Percentiles rank a stretch among this genome's conserved stretches.
Conservation (phyloP, 1,140 invertebrate species). For the Pararge aegeria region DNA sequence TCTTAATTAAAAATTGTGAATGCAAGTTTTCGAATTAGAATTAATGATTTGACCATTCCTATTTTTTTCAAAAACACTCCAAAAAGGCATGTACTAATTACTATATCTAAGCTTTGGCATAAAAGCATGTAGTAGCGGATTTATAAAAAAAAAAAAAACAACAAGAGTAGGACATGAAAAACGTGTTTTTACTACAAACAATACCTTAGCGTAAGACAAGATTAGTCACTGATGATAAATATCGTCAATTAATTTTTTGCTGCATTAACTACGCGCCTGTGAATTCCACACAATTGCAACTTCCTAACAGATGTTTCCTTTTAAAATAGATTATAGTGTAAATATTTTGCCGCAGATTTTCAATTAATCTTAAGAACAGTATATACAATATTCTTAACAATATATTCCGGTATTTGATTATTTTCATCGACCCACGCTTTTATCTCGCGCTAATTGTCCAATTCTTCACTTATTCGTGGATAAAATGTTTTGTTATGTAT, state of each 20-base stretch:
- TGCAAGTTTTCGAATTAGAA: too few relatives aligned
- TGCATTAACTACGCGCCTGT: slow-evolving; percentile 23
- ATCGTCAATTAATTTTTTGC: slow-evolving; percentile 36
- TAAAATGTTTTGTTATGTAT: not conserved
- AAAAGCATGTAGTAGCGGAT: slow-evolving; percentile 3
- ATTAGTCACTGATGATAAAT: slow-evolving; percentile 38
- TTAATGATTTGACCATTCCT: too few relatives aligned
- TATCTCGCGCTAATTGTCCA: not conserved
- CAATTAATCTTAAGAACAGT: not conserved
- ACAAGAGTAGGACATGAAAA: slow-evolving; percentile 1
- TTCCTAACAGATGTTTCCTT: slow-evolving; percentile 18
- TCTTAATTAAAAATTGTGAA: too few relatives aligned
- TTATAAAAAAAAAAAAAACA: slow-evolving; percentile 1
- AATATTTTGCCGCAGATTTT: slow-evolving; percentile 8
- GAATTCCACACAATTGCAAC: slow-evolving; percentile 30
- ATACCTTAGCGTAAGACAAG: slow-evolving; percentile 23
- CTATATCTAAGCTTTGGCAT: too few relatives aligned
- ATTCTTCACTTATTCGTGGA: not conserved
- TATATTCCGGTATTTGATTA: not conserved
- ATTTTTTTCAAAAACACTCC: too few relatives aligned
- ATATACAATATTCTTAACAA: not conserved
- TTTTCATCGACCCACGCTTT: not conserved
- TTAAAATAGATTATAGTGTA: not conserved
- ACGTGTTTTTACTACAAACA: slow-evolving; percentile 28
- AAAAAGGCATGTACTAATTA: too few relatives aligned